phyloP scores from a whole-genome alignment of 1,140 invertebrate species.

The Papilio dardanus region DNA sequence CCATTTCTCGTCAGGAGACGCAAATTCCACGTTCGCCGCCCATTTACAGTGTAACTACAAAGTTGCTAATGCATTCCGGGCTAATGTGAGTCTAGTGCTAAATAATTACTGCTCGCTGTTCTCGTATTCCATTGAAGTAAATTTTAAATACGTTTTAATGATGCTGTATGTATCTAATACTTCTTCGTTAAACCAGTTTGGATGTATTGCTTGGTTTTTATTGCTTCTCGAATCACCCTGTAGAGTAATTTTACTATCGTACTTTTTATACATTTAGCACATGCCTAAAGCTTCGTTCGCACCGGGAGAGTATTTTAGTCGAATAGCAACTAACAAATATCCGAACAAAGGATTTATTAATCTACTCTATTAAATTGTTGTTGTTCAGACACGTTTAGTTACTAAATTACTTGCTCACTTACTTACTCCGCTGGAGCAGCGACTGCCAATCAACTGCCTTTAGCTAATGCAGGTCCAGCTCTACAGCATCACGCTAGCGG shows the following conservation, averaged over 20 bases:
- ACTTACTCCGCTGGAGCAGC: too few species aligned
- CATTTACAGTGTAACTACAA: slow-evolving; percentile 32
- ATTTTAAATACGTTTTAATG: slow-evolving; percentile 31
- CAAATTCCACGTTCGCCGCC: slow-evolving; percentile 18
- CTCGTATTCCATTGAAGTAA: slow-evolving; percentile 17
- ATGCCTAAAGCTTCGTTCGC: too few species aligned
- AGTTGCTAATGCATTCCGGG: slow-evolving; percentile 32
- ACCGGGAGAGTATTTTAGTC: too few species aligned
- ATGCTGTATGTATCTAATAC: not conserved
- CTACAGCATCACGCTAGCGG: too few species aligned
- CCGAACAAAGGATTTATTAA: too few species aligned
- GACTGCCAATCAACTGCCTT: too few species aligned
- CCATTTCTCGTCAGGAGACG: slow-evolving; percentile 1
- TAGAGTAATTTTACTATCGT: not conserved
- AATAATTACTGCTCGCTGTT: slow-evolving; percentile 16
- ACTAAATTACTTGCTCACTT: too few species aligned
- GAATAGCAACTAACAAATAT: too few species aligned
- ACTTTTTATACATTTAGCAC: too few species aligned
- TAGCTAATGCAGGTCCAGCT: too few species aligned
- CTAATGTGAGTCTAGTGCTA: slow-evolving; percentile 20
- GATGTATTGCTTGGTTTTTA: not conserved
- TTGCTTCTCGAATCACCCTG: not conserved
- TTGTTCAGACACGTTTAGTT: too few species aligned
- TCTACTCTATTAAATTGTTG: too few species aligned
- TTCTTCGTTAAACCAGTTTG: not conserved